These are phyloP conservation scores for Calephelis nemesis DNA, from an alignment of 1,140 invertebrate genomes.

Conservation along the genomic window DNA sequence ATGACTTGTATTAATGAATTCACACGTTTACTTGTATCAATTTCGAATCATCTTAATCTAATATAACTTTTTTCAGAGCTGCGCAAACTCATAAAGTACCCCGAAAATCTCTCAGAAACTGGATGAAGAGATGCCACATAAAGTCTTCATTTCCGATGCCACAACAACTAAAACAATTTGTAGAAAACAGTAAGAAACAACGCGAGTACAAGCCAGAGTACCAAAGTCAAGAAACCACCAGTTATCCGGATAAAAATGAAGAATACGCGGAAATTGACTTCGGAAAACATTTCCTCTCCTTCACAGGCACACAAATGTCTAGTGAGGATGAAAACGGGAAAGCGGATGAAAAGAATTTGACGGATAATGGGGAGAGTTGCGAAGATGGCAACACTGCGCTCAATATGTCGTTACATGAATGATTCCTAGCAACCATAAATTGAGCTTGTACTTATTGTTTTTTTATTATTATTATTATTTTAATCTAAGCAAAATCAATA, in stretches of 20 bases:
- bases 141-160: conserved; percentile 79
- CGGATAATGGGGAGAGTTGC: background rate
- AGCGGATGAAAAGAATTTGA: conserved; percentile 29
- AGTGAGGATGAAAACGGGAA: conserved; percentile 57
- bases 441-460: background rate
- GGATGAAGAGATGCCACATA: conserved; percentile 80
- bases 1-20: too few relatives aligned
- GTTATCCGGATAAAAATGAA: conserved; percentile 28
- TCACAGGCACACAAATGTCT: conserved; percentile 40
- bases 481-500: background rate
- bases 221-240: background rate
- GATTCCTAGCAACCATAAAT: conserved; percentile 24
- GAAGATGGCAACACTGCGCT: conserved; percentile 41
- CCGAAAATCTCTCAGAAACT: conserved; percentile 76
- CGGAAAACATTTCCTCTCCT: conserved; percentile 59
- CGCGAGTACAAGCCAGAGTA: conserved; percentile 46
- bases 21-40: background rate
- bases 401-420: conserved; percentile 64
- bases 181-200: conserved; percentile 76
- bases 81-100: conserved; percentile 79
- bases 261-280: conserved; percentile 40
- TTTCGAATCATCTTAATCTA: background rate
- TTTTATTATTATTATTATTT: background rate
- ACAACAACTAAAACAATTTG: conserved; percentile 76
- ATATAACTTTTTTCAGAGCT: conserved; percentile 55